phyloP scores from a whole-genome alignment of 2,797 vertebrate genomes.

The Galaxias olidus region DNA sequence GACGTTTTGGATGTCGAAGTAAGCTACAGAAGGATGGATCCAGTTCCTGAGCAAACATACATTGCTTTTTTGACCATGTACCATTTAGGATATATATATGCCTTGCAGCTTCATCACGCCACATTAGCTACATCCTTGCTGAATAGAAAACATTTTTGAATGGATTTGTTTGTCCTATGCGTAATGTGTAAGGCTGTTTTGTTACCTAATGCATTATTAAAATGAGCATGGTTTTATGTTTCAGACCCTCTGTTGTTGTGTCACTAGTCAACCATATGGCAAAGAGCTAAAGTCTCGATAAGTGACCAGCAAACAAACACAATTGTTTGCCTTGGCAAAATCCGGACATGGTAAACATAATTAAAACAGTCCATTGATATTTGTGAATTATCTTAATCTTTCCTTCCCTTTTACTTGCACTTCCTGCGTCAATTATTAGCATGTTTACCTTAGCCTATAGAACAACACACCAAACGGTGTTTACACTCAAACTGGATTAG shows the following conservation, averaged over 20 bases:
- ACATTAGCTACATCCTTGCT: neutral
- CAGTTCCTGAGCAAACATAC: neutral
- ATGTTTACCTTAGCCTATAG: too few relatives aligned
- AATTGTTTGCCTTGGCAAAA: conserved; percentile 20
- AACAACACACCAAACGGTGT: too few relatives aligned
- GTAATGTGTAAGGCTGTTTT: conserved; percentile 31
- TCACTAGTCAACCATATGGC: conserved; percentile 16
- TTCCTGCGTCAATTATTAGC: too few relatives aligned
- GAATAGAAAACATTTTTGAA: neutral
- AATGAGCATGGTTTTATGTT: conserved; percentile 41
- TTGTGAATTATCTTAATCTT: conserved; percentile 4
- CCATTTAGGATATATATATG: too few relatives aligned
- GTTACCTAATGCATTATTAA: conserved; percentile 56
- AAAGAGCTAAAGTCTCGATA: conserved; percentile 31
- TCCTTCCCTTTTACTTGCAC: conserved; percentile 26
- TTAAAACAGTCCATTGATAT: neutral
- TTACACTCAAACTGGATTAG: too few relatives aligned
- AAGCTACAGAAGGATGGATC: neutral
- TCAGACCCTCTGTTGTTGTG: conserved; percentile 46
- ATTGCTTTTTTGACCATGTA: too few relatives aligned
- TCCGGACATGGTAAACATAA: conserved; percentile 7
- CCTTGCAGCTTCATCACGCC: neutral
- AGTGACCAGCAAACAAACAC: conserved; percentile 11
- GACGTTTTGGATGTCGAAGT: conserved; percentile 75
- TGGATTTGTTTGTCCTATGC: conserved; percentile 21